A percentile compares a stretch with the other conserved stretches of the same genome.
phyloP scores from a whole-genome alignment of 92 coral and sea anemone genomes.

The Epizoanthus rinbou region DNA sequence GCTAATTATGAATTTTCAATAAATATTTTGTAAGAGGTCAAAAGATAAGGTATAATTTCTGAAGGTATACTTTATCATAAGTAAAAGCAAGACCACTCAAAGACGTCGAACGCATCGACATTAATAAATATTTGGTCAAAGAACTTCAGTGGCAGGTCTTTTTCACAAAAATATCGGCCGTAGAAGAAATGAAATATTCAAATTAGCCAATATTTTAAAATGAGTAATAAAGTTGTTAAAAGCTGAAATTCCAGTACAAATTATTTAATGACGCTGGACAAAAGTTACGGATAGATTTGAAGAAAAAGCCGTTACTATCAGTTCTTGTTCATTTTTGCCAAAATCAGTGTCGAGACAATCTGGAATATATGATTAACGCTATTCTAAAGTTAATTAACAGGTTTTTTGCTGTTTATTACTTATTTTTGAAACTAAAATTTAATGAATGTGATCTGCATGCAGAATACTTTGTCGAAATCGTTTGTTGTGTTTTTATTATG shows the following conservation, averaged over 20 bases:
- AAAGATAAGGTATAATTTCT: too few species aligned
- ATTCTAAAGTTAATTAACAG: constrained; percentile 32
- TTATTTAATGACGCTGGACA: not conserved
- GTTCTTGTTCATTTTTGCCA: constrained; percentile 1
- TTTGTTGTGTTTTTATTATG: not conserved
- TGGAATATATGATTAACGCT: not conserved
- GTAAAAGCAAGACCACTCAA: too few species aligned
- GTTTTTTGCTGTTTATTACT: constrained; percentile 23
- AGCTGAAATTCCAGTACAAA: not conserved
- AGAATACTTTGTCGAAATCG: constrained; percentile 4
- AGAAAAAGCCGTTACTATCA: too few species aligned
- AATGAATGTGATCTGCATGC: constrained; percentile 13
- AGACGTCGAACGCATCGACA: too few species aligned
- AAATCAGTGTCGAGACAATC: not conserved
- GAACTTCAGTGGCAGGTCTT: too few species aligned
- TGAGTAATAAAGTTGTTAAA: not conserved
- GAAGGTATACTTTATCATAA: too few species aligned
- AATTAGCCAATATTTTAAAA: not conserved
- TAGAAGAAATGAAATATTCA: not conserved
- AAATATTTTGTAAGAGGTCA: too few species aligned
- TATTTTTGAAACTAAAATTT: constrained; percentile 13
- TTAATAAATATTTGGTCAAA: too few species aligned
- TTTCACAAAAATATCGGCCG: too few species aligned
- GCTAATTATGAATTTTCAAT: too few species aligned
- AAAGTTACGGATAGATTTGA: not conserved